Percentiles rank a stretch among this genome's conserved stretches.
Evolutionary conservation across 1,140 invertebrate genomes (phyloP).

Genomic region (Pseudomyrmex gracilis): DNA sequence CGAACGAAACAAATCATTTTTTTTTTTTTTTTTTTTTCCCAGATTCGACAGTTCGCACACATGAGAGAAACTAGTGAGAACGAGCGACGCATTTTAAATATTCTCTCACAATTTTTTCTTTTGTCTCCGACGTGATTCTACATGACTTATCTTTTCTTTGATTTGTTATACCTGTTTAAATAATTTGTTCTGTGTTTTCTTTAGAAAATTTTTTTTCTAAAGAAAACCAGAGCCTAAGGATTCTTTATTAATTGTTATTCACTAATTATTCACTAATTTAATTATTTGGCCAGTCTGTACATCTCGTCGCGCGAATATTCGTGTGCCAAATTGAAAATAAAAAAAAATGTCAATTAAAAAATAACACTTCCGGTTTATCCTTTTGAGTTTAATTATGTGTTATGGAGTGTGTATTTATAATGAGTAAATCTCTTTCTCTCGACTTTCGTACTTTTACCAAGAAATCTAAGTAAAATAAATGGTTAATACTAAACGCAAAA

Average conservation of each 20-base stretch:
- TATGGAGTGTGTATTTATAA: not conserved
- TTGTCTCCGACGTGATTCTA: not conserved
- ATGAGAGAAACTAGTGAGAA: not conserved
- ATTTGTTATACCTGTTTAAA: not conserved
- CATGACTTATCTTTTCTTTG: not conserved
- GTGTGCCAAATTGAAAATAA: not conserved
- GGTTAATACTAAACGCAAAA: not conserved
- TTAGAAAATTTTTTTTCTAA: too few relatives aligned
- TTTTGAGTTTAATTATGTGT: not conserved
- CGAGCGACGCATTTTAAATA: not conserved
- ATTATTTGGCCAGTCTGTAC: too few relatives aligned
- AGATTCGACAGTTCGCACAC: not conserved
- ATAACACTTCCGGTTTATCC: not conserved
- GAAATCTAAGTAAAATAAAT: not conserved
- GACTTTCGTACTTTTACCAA: not conserved
- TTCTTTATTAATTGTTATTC: too few relatives aligned
- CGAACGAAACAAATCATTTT: not conserved
- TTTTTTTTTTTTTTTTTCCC: constrained; percentile 1
- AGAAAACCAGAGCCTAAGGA: too few relatives aligned
- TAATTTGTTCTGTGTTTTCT: not conserved
- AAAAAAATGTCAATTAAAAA: not conserved
- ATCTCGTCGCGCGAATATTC: too few relatives aligned
- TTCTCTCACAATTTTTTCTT: not conserved
- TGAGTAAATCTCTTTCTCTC: too few relatives aligned
- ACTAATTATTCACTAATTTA: too few relatives aligned